Percentiles rank a stretch among this genome's conserved stretches.
Evolutionary conservation across 2,113 vertebrate genomes (phyloP).

Genomic region (Cacatua alba): DNA sequence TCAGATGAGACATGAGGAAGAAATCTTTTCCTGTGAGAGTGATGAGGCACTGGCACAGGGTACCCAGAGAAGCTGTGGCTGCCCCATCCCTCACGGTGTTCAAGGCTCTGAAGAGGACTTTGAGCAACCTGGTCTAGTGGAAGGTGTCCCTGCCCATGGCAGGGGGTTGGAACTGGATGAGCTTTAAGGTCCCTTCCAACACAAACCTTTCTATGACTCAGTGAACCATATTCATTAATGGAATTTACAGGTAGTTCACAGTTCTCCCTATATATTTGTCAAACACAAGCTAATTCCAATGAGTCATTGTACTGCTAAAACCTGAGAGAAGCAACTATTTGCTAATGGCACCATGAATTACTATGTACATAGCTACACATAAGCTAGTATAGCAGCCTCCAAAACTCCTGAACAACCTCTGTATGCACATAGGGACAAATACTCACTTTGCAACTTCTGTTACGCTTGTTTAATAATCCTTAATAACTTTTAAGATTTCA

Average conservation of each 20-base stretch:
- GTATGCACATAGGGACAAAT: background rate
- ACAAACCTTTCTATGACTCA: background rate
- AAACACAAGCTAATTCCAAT: background rate
- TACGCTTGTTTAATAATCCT: background rate
- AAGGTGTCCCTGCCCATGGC: background rate
- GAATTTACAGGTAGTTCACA: background rate
- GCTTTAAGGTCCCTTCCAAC: background rate
- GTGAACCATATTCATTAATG: background rate
- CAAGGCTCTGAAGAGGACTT: background rate
- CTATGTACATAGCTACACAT: background rate
- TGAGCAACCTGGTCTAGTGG: background rate
- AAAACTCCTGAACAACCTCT: background rate
- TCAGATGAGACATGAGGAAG: background rate
- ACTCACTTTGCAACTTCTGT: background rate
- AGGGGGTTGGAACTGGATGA: background rate
- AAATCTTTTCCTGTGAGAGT: background rate
- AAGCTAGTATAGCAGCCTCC: background rate
- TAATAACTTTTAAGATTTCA: background rate
- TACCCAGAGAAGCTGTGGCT: background rate
- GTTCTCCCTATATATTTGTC: background rate
- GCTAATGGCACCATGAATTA: background rate
- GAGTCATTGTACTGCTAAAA: background rate
- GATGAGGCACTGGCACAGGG: background rate
- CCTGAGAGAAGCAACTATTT: background rate
- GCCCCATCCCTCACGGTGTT: background rate